These are phyloP conservation scores for Hippasteria phrygiana DNA, from an alignment of 53 echinoderm and acorn worm species.

Conservation along the genomic window DNA sequence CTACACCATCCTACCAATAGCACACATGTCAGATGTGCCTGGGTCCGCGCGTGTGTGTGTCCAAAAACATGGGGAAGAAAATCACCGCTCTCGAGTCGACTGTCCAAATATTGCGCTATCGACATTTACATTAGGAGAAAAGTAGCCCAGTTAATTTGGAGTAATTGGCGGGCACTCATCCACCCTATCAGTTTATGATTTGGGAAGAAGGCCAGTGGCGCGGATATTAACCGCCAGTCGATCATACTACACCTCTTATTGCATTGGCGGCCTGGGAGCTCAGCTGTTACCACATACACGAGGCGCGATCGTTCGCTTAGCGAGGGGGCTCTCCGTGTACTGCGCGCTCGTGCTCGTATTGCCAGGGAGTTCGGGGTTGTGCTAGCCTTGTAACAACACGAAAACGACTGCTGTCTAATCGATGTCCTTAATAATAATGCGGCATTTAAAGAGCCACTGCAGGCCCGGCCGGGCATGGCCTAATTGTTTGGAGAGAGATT, in stretches of 20 bases:
- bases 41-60: neutral
- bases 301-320: conserved; percentile 27
- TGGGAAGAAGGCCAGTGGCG: conserved; percentile 31
- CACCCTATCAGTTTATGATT: conserved; percentile 49
- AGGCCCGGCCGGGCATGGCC: neutral
- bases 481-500: conserved; percentile 21
- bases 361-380: neutral
- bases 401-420: conserved; percentile 55
- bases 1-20: neutral
- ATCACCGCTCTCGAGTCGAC: conserved; percentile 44
- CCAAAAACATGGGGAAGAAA: neutral
- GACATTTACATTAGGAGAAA: conserved; percentile 66
- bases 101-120: conserved; percentile 69
- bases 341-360: too few relatives aligned
- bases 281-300: conserved; percentile 51
- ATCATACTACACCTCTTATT: conserved; percentile 63
- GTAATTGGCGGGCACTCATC: conserved; percentile 63
- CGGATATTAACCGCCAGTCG: conserved; percentile 17
- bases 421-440: conserved; percentile 42
- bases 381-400: conserved; percentile 41
- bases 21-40: conserved; percentile 55
- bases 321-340: conserved; percentile 15
- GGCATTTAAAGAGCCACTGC: conserved; percentile 28
- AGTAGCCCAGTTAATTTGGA: conserved; percentile 65
- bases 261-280: conserved; percentile 14